Percentiles rank a stretch among this genome's conserved stretches.
phyloP scores from a whole-genome alignment of 2,113 vertebrate species.

The Cryptomyrus ogoouensis region DNA sequence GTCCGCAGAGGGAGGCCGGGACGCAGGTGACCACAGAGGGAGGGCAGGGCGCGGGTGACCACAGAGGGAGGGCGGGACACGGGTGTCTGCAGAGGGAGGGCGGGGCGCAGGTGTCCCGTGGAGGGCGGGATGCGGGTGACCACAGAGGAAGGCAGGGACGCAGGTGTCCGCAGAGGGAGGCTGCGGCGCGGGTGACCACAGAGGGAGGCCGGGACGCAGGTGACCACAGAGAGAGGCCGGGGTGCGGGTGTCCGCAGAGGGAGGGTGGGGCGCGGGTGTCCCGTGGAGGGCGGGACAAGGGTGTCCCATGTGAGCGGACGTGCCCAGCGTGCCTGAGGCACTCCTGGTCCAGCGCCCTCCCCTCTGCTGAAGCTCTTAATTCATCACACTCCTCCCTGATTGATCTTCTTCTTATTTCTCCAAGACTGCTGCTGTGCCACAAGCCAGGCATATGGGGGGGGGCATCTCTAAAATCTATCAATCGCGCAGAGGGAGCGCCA shows the following conservation, averaged over 20 bases:
- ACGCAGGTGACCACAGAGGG: too few species aligned
- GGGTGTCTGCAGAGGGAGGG: too few species aligned
- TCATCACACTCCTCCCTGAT: constrained; percentile 74
- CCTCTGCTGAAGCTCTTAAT: constrained; percentile 63
- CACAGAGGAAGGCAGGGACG: too few species aligned
- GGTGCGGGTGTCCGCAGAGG: fast-evolving
- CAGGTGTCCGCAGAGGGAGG: too few species aligned
- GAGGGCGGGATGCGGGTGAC: too few species aligned
- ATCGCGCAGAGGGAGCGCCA: constrained; percentile 50
- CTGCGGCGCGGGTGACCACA: fast-evolving
- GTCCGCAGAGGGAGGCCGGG: neutral
- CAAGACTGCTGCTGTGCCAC: constrained; percentile 46
- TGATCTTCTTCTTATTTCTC: constrained; percentile 74
- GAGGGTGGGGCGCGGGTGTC: neutral
- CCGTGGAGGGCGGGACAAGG: neutral
- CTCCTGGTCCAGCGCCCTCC: constrained; percentile 55
- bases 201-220: too few species aligned
- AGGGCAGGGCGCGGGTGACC: too few species aligned
- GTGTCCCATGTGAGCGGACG: neutral
- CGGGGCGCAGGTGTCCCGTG: too few species aligned
- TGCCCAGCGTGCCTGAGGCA: constrained; percentile 30
- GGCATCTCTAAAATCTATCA: constrained; percentile 73
- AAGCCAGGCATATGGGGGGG: constrained; percentile 47
- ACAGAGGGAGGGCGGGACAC: too few species aligned
- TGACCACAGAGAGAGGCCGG: fast-evolving